Conservation (phyloP, 2,797 vertebrate species). For the Streptopelia turtur region DNA sequence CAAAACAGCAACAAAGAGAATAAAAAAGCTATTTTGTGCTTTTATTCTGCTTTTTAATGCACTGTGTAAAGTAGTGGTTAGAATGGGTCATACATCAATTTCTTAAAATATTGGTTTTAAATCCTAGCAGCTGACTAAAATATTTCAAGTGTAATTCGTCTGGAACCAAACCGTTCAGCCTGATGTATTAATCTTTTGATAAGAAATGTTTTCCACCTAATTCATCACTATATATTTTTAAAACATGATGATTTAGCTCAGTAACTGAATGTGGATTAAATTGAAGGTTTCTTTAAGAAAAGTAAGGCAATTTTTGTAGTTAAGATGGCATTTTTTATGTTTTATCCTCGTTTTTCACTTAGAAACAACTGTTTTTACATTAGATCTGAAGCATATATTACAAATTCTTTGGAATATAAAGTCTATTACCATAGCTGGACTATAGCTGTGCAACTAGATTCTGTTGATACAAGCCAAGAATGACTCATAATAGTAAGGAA, state of each 20-base stretch:
- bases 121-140: constrained; percentile 54
- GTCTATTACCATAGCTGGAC: neutral
- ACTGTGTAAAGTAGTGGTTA: neutral
- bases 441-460: neutral
- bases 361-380: neutral
- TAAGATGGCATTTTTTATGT: neutral
- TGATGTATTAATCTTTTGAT: constrained; percentile 60
- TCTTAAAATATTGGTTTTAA: constrained; percentile 58
- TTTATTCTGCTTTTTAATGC: constrained; percentile 32
- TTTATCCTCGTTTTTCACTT: neutral
- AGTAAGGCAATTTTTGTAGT: neutral
- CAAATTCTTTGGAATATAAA: neutral
- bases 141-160: constrained; percentile 64
- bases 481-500: neutral
- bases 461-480: neutral
- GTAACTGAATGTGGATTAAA: neutral
- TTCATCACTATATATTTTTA: constrained; percentile 14
- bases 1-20: neutral
- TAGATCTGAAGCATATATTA: neutral
- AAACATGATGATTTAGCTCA: constrained; percentile 8
- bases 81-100: constrained; percentile 44
- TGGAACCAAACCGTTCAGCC: neutral
- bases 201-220: constrained; percentile 31
- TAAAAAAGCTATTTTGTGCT: neutral
- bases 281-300: constrained; percentile 12